phyloP scores from a whole-genome alignment of 1,140 invertebrate species.

The Drosophila serrata region DNA sequence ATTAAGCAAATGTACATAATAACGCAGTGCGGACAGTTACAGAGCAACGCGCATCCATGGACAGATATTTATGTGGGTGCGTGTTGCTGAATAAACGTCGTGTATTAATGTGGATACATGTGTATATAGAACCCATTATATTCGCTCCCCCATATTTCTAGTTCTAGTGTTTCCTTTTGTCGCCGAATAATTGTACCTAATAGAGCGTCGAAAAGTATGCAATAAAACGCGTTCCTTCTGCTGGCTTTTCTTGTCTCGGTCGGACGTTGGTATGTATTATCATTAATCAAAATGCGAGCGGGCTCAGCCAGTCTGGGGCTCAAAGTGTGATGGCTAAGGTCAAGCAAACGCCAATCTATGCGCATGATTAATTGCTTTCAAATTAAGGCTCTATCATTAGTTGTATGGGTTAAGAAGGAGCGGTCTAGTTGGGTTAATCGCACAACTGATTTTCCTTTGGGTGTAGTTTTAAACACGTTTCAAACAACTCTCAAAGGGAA shows the following conservation, averaged over 20 bases:
- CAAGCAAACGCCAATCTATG: conserved; percentile 35
- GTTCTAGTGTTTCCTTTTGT: conserved; percentile 12
- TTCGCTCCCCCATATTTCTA: conserved; percentile 19
- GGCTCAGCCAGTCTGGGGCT: neutral
- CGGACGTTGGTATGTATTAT: conserved; percentile 6
- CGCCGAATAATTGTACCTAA: conserved; percentile 51
- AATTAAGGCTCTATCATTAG: conserved; percentile 26
- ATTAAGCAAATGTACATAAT: conserved; percentile 75
- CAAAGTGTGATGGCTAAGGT: conserved; percentile 40
- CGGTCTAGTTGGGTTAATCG: neutral
- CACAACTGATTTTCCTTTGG: neutral
- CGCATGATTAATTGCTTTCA: conserved; percentile 43
- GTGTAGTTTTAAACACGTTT: neutral
- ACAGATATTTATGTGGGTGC: conserved; percentile 18
- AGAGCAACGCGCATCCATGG: conserved; percentile 13
- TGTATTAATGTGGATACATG: conserved; percentile 32
- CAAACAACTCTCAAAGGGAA: neutral
- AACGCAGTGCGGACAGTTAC: conserved; percentile 16
- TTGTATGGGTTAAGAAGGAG: neutral
- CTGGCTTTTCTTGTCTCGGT: conserved; percentile 21
- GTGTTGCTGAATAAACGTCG: conserved; percentile 39
- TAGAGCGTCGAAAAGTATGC: conserved; percentile 72
- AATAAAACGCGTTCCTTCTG: conserved; percentile 28
- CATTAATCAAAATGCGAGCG: conserved; percentile 60
- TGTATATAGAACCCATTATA: conserved; percentile 42